phyloP scores from a whole-genome alignment of 2,888 invertebrate species.

The Phrixothrix hirtus region DNA sequence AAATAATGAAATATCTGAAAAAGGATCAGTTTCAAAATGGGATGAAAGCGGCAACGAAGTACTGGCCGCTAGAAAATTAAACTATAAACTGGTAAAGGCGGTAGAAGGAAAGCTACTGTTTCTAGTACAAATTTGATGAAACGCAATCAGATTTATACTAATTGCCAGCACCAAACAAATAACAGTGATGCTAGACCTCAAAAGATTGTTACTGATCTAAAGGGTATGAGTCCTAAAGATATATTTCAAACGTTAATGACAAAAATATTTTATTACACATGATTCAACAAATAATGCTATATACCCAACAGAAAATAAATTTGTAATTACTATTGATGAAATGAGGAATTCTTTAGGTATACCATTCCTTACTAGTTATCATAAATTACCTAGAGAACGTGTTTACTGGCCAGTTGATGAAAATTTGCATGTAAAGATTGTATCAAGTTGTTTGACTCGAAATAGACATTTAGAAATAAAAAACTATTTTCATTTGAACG shows the following conservation, averaged over 20 bases:
- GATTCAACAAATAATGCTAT: background rate
- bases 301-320: conserved; percentile 1
- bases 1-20: no score
- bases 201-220: no score
- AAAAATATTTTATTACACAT: background rate
- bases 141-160: no score
- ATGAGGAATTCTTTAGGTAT: conserved; percentile 5
- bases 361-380: conserved; percentile 1
- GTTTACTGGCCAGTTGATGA: conserved; percentile 6
- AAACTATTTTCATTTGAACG: conserved; percentile 4
- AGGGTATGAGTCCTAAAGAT: background rate
- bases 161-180: no score
- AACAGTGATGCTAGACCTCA: no score
- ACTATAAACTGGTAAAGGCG: no score
- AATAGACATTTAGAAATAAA: conserved; percentile 12
- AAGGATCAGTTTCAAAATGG: no score
- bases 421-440: conserved; percentile 5
- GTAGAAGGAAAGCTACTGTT: no score
- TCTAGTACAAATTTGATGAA: no score
- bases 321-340: background rate
- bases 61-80: no score
- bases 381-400: conserved; percentile 5
- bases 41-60: no score
- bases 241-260: conserved; percentile 7
- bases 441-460: conserved; percentile 2